A percentile compares a stretch with the other conserved stretches of the same genome.
Evolutionary conservation across 1,140 invertebrate species (phyloP).

Genomic region (Philopotamus ludificatus): DNA sequence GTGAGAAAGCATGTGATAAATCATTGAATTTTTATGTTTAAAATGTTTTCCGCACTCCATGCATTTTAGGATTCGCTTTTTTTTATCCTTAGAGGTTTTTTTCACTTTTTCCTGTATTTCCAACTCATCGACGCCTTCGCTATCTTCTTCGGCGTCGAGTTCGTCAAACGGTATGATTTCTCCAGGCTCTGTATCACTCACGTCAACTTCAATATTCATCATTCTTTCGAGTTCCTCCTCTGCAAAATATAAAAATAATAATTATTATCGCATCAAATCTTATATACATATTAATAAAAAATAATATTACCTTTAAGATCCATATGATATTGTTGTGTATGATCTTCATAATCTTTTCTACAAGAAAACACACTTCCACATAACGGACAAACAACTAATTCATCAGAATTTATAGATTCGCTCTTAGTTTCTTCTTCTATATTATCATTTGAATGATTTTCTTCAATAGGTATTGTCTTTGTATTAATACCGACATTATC

Average conservation of each 20-base stretch:
- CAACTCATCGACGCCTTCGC: slow-evolving; percentile 27
- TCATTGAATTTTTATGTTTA: slow-evolving; percentile 77
- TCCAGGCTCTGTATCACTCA: slow-evolving; percentile 46
- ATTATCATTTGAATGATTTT: neutral
- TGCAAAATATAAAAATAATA: slow-evolving; percentile 33
- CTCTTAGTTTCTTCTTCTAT: neutral
- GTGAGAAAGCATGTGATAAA: slow-evolving; percentile 81
- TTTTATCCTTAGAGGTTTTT: slow-evolving; percentile 28
- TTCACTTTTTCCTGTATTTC: slow-evolving; percentile 42
- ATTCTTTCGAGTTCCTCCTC: slow-evolving; percentile 50
- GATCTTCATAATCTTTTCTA: slow-evolving; percentile 29
- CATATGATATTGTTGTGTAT: slow-evolving; percentile 32
- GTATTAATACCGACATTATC: neutral
- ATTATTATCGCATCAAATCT: too few relatives aligned
- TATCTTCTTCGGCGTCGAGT: slow-evolving; percentile 46
- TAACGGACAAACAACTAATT: slow-evolving; percentile 28
- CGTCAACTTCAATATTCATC: slow-evolving; percentile 49
- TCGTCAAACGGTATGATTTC: slow-evolving; percentile 41
- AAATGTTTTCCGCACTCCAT: slow-evolving; percentile 71
- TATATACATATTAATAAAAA: neutral
- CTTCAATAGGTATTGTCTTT: neutral
- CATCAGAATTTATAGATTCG: slow-evolving; percentile 14
- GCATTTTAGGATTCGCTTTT: slow-evolving; percentile 54
- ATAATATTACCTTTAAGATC: slow-evolving; percentile 35
- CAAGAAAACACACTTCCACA: slow-evolving; percentile 27